phyloP scores from a whole-genome alignment of 2,888 invertebrate genomes.

The Congeria kusceri region DNA sequence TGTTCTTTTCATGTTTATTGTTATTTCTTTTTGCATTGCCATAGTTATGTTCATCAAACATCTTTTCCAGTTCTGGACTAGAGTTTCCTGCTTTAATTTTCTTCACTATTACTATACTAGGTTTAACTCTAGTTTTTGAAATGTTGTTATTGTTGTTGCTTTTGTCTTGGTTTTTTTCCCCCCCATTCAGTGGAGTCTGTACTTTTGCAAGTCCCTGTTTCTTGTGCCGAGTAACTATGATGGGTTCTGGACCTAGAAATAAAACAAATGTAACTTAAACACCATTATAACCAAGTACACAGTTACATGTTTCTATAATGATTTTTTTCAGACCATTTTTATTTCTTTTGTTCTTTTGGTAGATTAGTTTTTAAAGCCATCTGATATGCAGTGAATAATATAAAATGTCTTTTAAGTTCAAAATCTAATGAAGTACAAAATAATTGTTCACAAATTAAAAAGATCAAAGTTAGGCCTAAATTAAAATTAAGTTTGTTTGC shows the following conservation, averaged over 20 bases:
- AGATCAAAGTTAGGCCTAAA: no score
- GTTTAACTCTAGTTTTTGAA: conserved; percentile 27
- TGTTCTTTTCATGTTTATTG: conserved; percentile 26
- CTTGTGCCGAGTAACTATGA: conserved; percentile 44
- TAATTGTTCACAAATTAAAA: no score
- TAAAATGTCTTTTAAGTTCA: no score
- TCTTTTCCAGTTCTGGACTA: conserved; percentile 70
- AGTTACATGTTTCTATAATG: background rate
- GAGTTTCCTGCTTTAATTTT: conserved; percentile 55
- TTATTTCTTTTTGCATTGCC: conserved; percentile 65
- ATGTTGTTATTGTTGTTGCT: conserved; percentile 41
- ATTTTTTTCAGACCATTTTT: background rate
- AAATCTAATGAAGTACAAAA: no score
- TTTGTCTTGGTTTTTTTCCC: conserved; percentile 41
- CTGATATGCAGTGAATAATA: no score
- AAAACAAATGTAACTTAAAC: background rate
- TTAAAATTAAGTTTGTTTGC: no score
- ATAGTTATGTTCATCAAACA: conserved; percentile 76
- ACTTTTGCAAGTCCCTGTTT: conserved; percentile 11
- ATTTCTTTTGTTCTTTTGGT: no score
- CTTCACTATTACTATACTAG: conserved; percentile 50
- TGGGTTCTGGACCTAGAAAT: conserved; percentile 24
- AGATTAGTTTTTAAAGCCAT: no score
- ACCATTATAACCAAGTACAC: background rate
- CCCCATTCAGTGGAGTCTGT: conserved; percentile 14